Evolutionary conservation across 2,797 vertebrate species (phyloP).

Genomic region (Poeciliopsis presidionis): DNA sequence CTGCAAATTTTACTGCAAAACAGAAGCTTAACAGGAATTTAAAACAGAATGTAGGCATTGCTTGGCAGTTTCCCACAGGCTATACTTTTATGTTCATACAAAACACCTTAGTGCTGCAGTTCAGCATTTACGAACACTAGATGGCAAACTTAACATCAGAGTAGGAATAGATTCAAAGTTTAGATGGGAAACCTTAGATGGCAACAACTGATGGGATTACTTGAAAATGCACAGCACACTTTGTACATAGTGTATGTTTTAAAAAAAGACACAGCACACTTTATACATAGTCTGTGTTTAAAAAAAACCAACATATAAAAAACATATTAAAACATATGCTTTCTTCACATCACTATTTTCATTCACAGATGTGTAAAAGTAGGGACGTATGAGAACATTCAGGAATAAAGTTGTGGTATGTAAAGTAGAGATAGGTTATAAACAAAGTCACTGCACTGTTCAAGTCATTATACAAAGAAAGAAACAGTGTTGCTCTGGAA

Average conservation of each 20-base stretch:
- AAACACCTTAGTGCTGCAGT: conserved; percentile 25
- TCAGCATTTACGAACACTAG: conserved; percentile 53
- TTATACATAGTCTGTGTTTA: not conserved
- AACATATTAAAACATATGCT: not conserved
- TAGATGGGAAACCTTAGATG: not conserved
- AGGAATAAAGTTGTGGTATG: not conserved
- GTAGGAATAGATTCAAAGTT: conserved; percentile 3
- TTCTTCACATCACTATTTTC: not conserved
- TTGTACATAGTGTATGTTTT: not conserved
- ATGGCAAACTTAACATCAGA: conserved; percentile 67
- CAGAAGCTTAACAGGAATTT: conserved; percentile 23
- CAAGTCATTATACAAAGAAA: not conserved
- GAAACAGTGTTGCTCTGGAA: not conserved
- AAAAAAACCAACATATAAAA: too few relatives aligned
- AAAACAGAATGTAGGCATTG: not conserved
- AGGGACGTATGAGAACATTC: not conserved
- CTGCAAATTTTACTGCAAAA: conserved; percentile 13
- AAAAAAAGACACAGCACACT: not conserved
- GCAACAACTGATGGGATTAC: conserved; percentile 12
- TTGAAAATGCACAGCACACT: conserved; percentile 13
- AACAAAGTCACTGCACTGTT: not conserved
- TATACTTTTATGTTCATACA: not conserved
- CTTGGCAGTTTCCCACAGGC: not conserved
- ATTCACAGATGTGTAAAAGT: not conserved
- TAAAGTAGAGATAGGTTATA: not conserved